Conservation (phyloP, 2,113 vertebrate species). For the Rattus rattus region DNA sequence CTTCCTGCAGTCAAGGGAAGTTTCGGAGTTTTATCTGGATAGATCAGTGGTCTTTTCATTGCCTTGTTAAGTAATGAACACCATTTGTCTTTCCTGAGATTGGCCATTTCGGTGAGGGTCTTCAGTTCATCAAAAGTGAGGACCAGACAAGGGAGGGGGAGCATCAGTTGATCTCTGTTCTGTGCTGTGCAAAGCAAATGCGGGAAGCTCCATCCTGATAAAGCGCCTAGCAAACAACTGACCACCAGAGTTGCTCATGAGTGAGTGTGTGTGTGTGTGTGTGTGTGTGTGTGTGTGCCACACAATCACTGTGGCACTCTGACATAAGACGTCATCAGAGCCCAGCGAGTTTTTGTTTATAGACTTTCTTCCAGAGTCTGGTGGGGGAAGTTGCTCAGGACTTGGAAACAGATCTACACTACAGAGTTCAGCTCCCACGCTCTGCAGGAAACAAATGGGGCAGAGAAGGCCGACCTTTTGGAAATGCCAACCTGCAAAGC, state of each 20-base stretch:
- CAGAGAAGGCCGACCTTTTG: no score
- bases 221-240: neutral
- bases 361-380: neutral
- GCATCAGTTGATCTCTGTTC: neutral
- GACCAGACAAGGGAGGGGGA: neutral
- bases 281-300: neutral
- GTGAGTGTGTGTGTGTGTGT: neutral
- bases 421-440: neutral
- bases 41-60: neutral
- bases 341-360: neutral
- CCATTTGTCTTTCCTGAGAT: neutral
- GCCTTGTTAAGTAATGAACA: neutral
- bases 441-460: neutral
- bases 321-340: neutral
- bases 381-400: neutral
- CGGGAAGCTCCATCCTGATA: neutral
- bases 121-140: neutral
- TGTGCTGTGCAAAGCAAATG: neutral
- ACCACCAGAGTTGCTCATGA: neutral
- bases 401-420: neutral
- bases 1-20: neutral
- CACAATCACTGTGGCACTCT: neutral
- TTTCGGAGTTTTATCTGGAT: neutral
- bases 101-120: neutral
- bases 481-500: neutral